These are phyloP conservation scores for Echiichthys vipera DNA, from an alignment of 2,797 vertebrate genomes.

Conservation along the genomic window DNA sequence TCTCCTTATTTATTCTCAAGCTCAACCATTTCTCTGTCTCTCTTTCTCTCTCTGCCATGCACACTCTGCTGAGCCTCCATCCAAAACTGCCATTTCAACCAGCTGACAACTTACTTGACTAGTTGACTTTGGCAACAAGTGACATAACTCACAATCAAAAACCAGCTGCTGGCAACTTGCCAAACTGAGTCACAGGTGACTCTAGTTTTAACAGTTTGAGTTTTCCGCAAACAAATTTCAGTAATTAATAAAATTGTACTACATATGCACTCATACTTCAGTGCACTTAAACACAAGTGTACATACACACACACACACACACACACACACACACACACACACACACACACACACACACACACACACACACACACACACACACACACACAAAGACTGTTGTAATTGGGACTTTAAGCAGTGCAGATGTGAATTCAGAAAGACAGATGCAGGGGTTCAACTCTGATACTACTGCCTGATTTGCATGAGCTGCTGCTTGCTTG, in stretches of 20 bases:
- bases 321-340: conserved; percentile 7
- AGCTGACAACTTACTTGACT: too few species aligned
- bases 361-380: not conserved
- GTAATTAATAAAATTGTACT: not conserved
- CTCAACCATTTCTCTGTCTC: too few species aligned
- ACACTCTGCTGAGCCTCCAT: too few species aligned
- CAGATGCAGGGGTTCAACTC: conserved; percentile 78
- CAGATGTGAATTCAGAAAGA: conserved; percentile 67
- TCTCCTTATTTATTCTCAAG: too few species aligned
- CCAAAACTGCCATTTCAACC: too few species aligned
- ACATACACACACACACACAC: not conserved
- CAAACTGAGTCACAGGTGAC: too few species aligned
- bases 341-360: conserved; percentile 7
- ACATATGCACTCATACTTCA: conserved; percentile 4
- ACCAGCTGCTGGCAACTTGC: too few species aligned
- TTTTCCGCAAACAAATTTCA: not conserved
- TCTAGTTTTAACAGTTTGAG: not conserved
- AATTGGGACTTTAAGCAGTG: conserved; percentile 55
- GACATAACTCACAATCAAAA: too few species aligned
- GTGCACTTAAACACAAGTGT: not conserved
- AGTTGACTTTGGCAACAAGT: too few species aligned
- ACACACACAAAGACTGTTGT: conserved; percentile 20
- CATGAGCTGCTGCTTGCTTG: conserved; percentile 74
- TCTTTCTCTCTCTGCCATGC: too few species aligned
- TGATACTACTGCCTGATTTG: conserved; percentile 75